phyloP scores from a whole-genome alignment of 2,797 vertebrate genomes.

The Carcharodon carcharias region DNA sequence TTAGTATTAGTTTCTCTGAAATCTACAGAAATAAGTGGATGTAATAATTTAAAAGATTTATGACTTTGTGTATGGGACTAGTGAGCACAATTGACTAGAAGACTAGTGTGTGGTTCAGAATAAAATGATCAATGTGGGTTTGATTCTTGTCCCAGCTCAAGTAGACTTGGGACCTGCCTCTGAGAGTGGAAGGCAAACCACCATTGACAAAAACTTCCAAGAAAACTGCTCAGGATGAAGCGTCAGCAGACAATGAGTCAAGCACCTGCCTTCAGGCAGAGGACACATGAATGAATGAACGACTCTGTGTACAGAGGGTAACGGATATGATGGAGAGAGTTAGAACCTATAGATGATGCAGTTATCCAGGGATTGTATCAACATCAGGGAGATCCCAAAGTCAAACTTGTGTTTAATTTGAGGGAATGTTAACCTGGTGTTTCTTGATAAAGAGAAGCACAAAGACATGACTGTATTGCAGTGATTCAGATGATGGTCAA shows the following conservation, averaged over 20 bases:
- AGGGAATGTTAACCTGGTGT: background rate
- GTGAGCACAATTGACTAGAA: too few species aligned
- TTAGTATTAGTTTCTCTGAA: background rate
- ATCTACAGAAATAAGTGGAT: background rate
- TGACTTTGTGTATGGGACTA: background rate
- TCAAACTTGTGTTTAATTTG: background rate
- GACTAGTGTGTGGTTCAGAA: too few species aligned
- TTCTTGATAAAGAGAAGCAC: background rate
- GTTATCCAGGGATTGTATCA: background rate
- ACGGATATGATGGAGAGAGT: background rate
- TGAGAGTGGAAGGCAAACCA: too few species aligned
- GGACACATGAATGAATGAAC: too few species aligned
- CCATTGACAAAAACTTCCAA: too few species aligned
- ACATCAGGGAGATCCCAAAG: background rate
- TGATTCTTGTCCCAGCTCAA: too few species aligned
- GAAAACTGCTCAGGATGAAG: too few species aligned
- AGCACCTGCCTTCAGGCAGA: too few species aligned
- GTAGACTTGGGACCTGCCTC: too few species aligned
- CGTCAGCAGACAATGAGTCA: too few species aligned
- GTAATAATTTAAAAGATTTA: background rate
- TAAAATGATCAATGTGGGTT: too few species aligned
- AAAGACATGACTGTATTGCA: background rate
- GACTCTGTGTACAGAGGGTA: background rate
- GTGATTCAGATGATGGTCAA: background rate
- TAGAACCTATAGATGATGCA: too few species aligned